Base-by-base conservation (phyloP, 2,888 invertebrate genomes). In the Pyrrhia umbra region DNA sequence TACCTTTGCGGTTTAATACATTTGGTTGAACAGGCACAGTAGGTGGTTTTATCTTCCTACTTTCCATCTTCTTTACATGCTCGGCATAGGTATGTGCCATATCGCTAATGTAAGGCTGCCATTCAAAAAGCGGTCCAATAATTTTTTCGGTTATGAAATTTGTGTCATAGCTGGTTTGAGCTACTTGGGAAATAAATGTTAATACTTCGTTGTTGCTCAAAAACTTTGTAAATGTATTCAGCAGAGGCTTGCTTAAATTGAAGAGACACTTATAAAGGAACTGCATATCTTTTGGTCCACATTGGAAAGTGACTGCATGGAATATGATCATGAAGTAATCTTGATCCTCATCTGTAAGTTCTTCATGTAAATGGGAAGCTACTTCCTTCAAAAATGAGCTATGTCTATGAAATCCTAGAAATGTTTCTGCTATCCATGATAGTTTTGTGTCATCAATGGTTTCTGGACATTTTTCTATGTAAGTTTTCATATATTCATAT, bases 121-220 rank as follows among this genome's bases (percentile, higher is more conserved):
- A 94, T 39, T 85, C 82, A 75, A 95, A 87, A 25, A 96, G 84
- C 1, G 96, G 95, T 40, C 85, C 81, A 20, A 95, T 88, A 47
- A 96, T 94, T 68, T 93, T 92, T 39, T 95, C 90, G 3, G 95
- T 88, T 20, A 95, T 90, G 75, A 92, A 96, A 27, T 86, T 89
- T 42, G 92, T 92, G 62, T 95, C 96, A 75, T 95, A 96, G 75
- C 88, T 81, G 42, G 82, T 75, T 75, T 95, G 92, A 27, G 95
- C 95, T 63, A 92, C 85, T 85, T 94, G 90, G 13, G 95, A 90
- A 67, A 95, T 89, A 39, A 86, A 88, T 37, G 91, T 83, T 47
- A 95, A 83, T 52, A 92, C 90, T 79, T 95, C 92, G 75, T 95
- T 92, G 56, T 91, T 90, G 30, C 89, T 87, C 49, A 96, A 86